A percentile compares a stretch with the other conserved stretches of the same genome.
Evolutionary conservation across 2,888 invertebrate genomes (phyloP).

Genomic region (Acanthosepion lycidas): DNA sequence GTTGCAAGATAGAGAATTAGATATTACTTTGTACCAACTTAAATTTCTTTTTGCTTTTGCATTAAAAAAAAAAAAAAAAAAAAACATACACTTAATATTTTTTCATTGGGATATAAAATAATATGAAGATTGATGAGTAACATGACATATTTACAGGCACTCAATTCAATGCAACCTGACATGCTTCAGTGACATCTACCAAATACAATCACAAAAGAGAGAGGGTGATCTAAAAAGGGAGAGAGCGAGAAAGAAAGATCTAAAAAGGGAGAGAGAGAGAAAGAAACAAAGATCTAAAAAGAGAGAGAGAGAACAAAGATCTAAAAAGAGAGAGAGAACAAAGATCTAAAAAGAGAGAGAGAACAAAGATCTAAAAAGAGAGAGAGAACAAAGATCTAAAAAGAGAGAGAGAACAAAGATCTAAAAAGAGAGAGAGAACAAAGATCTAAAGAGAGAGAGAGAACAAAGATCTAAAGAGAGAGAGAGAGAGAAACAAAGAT

Average conservation of each 20-base stretch:
- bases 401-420: background rate
- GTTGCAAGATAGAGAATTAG: too few species aligned
- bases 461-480: background rate
- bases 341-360: background rate
- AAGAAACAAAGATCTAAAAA: background rate
- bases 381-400: background rate
- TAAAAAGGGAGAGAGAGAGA: background rate
- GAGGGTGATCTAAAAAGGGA: background rate
- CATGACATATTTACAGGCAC: too few species aligned
- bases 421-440: too few species aligned
- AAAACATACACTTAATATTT: too few species aligned
- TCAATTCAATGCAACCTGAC: too few species aligned
- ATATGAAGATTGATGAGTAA: too few species aligned
- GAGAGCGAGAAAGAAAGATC: background rate
- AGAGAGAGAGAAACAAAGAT: background rate
- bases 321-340: background rate
- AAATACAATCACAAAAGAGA: too few species aligned
- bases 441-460: background rate
- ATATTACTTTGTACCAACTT: too few species aligned
- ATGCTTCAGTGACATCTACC: too few species aligned
- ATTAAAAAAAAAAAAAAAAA: too few species aligned
- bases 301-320: background rate
- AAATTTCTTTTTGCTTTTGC: too few species aligned
- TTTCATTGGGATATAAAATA: too few species aligned
- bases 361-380: background rate